Percentiles rank a stretch among this genome's conserved stretches.
Evolutionary conservation across 2,888 invertebrate species (phyloP).

Genomic region (Cerastis leucographa): DNA sequence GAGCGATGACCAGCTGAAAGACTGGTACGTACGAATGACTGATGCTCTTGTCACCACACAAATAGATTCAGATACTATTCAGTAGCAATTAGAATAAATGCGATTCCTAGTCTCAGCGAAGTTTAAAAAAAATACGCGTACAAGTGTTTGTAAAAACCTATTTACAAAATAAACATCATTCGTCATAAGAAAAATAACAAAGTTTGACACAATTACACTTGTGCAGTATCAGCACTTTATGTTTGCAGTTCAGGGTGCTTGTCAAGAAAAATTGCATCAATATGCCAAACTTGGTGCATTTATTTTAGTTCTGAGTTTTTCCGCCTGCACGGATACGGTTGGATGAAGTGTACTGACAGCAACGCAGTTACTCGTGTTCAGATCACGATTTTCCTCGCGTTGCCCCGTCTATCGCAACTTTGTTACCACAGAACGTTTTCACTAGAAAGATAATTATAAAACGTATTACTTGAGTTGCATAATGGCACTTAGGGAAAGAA

Average conservation of each 20-base stretch:
- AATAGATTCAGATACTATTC: not conserved
- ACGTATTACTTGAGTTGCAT: not conserved
- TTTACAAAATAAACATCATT: not conserved
- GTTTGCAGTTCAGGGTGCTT: not conserved
- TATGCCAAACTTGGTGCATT: not conserved
- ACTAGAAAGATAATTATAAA: not conserved
- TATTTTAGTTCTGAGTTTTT: not conserved
- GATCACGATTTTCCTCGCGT: not conserved
- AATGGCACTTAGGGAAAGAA: not conserved
- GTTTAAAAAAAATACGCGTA: not conserved
- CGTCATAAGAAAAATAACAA: not conserved
- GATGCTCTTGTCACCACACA: not conserved
- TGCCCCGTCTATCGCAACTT: not conserved
- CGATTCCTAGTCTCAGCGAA: not conserved
- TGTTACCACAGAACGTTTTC: not conserved
- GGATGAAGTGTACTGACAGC: not conserved
- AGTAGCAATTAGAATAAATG: not conserved
- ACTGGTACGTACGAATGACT: slow-evolving; percentile 59
- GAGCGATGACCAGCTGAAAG: slow-evolving; percentile 45
- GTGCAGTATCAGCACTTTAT: not conserved
- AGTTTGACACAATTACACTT: not conserved
- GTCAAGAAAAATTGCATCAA: not conserved
- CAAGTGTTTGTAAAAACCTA: not conserved
- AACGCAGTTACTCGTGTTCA: not conserved
- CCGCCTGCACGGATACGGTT: not conserved